Evolutionary conservation across 1,140 invertebrate genomes (phyloP).

Genomic region (Pectinophora gossypiella): DNA sequence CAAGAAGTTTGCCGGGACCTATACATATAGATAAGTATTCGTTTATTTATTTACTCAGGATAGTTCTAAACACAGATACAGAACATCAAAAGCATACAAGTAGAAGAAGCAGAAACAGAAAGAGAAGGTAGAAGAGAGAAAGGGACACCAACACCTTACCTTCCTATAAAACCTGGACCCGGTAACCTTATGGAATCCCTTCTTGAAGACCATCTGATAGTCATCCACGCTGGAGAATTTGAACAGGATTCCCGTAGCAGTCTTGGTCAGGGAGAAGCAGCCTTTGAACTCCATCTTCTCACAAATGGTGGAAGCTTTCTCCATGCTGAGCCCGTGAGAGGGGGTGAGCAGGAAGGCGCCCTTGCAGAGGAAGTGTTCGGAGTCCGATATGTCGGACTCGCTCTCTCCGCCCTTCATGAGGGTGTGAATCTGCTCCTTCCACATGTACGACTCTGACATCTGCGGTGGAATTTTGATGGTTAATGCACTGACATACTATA

Average conservation of each 20-base stretch:
- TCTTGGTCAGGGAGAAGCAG: constrained; percentile 89
- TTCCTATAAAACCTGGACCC: constrained; percentile 86
- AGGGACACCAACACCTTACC: constrained; percentile 56
- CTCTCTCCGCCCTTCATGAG: constrained; percentile 77
- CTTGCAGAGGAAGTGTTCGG: constrained; percentile 80
- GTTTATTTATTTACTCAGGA: no score
- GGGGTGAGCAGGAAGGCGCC: constrained; percentile 89
- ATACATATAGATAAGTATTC: no score
- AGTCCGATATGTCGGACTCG: constrained; percentile 80
- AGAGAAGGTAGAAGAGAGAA: neutral
- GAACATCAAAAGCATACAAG: constrained; percentile 1
- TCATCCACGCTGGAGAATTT: constrained; percentile 90
- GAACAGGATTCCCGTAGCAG: constrained; percentile 90
- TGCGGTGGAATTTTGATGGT: constrained; percentile 14
- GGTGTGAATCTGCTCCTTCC: constrained; percentile 74
- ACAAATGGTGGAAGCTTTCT: constrained; percentile 89
- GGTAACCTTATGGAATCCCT: constrained; percentile 90
- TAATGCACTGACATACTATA: neutral
- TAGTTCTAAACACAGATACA: no score
- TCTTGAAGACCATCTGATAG: constrained; percentile 89
- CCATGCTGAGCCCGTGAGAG: constrained; percentile 88
- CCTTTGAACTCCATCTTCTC: constrained; percentile 92
- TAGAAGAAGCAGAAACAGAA: neutral
- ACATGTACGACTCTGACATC: constrained; percentile 71
- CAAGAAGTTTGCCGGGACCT: no score